phyloP scores from a whole-genome alignment of 2,888 invertebrate genomes.

The Siphonodentalium dalli region DNA sequence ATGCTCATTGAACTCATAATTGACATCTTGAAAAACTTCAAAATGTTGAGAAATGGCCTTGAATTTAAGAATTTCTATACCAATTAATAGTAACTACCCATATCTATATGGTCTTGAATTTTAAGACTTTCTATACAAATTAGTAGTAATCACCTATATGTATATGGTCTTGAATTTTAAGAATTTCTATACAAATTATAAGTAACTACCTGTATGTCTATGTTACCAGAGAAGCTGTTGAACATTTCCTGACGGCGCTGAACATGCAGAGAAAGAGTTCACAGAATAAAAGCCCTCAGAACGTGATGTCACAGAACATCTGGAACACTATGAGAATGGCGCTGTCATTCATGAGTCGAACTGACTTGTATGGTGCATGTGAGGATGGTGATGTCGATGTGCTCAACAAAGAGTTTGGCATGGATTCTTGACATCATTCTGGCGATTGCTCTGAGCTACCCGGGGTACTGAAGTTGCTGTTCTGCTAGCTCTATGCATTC shows the following conservation, averaged over 20 bases:
- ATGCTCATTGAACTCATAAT: too few relatives aligned
- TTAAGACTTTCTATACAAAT: too few relatives aligned
- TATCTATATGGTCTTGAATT: too few relatives aligned
- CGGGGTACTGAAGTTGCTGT: conserved; percentile 11
- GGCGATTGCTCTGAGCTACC: conserved; percentile 3
- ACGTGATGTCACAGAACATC: conserved; percentile 85
- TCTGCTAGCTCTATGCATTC: not conserved
- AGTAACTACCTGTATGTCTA: conserved; percentile 1
- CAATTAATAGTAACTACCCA: too few relatives aligned
- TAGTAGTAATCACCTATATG: too few relatives aligned
- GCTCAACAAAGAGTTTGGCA: conserved; percentile 62
- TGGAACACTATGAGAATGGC: conserved; percentile 94
- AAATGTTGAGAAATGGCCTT: too few relatives aligned
- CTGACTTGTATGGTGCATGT: conserved; percentile 69
- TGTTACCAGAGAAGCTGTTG: conserved; percentile 82
- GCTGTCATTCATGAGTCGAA: conserved; percentile 76
- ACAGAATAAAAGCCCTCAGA: conserved; percentile 59
- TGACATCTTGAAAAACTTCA: too few relatives aligned
- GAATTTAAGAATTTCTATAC: too few relatives aligned
- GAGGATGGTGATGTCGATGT: conserved; percentile 67
- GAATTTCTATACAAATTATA: not conserved
- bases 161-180: not conserved
- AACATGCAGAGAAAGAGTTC: conserved; percentile 83
- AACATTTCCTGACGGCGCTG: conserved; percentile 91
- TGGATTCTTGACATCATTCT: conserved; percentile 32